These are phyloP conservation scores for Rhopalosiphum maidis DNA, from an alignment of 1,140 invertebrate genomes.

Conservation along the genomic window DNA sequence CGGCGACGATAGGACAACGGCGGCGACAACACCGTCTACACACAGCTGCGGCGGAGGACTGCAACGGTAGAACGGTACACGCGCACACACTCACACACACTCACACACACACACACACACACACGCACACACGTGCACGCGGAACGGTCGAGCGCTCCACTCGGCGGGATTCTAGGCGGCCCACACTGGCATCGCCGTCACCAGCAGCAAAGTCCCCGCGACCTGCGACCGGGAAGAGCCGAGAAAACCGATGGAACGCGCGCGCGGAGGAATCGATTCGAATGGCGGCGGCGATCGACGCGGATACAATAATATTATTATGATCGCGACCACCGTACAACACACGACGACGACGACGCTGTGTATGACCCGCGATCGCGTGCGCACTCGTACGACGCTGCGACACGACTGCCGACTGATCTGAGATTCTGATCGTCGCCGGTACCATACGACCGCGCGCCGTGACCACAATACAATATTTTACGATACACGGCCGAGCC, in stretches of 20 bases:
- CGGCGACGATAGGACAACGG: too few relatives aligned
- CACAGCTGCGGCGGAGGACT: neutral
- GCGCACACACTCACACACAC: too few relatives aligned
- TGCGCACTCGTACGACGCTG: neutral
- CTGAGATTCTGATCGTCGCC: neutral
- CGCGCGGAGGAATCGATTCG: neutral
- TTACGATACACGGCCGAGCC: neutral
- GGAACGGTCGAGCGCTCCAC: conserved; percentile 1
- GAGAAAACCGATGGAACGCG: neutral
- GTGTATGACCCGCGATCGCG: too few relatives aligned
- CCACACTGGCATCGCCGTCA: neutral
- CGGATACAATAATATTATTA: too few relatives aligned
- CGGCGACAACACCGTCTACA: neutral
- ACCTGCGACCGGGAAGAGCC: neutral
- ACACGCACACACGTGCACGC: neutral
- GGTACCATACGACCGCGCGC: neutral
- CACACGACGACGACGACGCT: too few relatives aligned
- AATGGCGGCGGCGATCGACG: neutral
- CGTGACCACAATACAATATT: neutral
- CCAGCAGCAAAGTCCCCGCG: neutral
- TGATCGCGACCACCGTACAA: too few relatives aligned
- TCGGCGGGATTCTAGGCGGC: neutral
- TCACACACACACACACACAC: too few relatives aligned
- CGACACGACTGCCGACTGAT: neutral
- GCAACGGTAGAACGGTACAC: neutral